Evolutionary conservation across 2,888 invertebrate species (phyloP).

Genomic region (Geophilus truncorum): DNA sequence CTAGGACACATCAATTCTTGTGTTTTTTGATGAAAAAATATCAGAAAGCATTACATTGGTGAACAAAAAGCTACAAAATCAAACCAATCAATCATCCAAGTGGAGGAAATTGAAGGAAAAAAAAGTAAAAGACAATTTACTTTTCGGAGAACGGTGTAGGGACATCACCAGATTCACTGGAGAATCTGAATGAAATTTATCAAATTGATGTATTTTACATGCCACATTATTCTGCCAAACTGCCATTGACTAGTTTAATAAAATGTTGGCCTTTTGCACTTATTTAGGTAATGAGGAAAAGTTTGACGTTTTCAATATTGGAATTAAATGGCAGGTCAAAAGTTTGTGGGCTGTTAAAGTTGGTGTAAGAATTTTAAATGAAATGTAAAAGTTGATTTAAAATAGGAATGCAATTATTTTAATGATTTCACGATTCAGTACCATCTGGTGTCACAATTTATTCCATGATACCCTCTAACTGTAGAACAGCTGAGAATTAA

Average conservation of each 20-base stretch:
- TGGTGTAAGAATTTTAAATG: too few relatives aligned
- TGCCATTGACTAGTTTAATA: not conserved
- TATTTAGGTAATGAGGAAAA: too few relatives aligned
- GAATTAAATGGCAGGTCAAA: too few relatives aligned
- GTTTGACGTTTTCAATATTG: too few relatives aligned
- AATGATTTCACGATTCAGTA: too few relatives aligned
- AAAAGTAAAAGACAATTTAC: not conserved
- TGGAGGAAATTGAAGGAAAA: not conserved
- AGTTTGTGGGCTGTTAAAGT: too few relatives aligned
- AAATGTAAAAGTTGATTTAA: too few relatives aligned
- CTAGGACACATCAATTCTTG: not conserved
- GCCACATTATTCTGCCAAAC: not conserved
- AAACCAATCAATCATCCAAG: not conserved
- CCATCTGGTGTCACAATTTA: too few relatives aligned
- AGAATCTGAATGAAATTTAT: not conserved
- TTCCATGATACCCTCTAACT: too few relatives aligned
- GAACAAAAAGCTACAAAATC: not conserved
- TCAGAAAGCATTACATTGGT: not conserved
- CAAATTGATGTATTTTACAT: not conserved
- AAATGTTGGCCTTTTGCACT: not conserved
- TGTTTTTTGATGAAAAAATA: not conserved
- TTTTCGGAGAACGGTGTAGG: not conserved
- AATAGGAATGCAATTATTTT: too few relatives aligned
- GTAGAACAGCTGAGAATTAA: too few relatives aligned
- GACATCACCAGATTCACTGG: not conserved